Base-by-base conservation (phyloP, 2,113 vertebrate genomes). In the Dasyurus viverrinus region DNA sequence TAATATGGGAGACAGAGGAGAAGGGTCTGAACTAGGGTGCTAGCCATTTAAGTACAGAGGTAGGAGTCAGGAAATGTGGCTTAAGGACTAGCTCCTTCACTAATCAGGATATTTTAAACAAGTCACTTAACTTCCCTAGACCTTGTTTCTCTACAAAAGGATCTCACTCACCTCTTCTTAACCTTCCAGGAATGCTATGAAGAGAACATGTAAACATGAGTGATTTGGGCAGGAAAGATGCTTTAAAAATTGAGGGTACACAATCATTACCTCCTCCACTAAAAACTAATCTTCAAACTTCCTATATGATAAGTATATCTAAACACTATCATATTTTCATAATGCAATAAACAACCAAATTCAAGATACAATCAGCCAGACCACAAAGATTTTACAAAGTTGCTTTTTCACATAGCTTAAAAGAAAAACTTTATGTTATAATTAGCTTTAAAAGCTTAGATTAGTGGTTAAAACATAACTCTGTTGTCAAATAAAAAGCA, bases 151-250 rank as follows among this genome's bases (percentile, higher is more conserved):
- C 50, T 93, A 93, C n/a, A 25, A 84, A 89, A 93, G 24, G 26
- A 52, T 22, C 52, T 57, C 42, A 55, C 54, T 22, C 54, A 48
- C 10, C 91, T 54, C 57, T 92, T 60, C 52, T 60, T 93, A 53
- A n/a, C 52, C 84, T 93, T 25, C 92, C 68, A 93, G 53, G 50
- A 91, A 54, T 52, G 47, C 27, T 95, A 84, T 84, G 68, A 92
- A 93, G 52, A 53, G 60, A 92, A 53, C 5, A 42, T 2, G 68
- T 36, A 84, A 76, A 25, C 48, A 52, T 93, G 25, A 95, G 27
- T 89, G 47, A 52, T 95, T 90, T 95, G 10, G 55, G 12, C 42
- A 95, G 26, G 55, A 95, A 94, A 93, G 95, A 92, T 8, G 52
- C 47, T 26, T 5, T 48, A 52, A 27, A 92, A 95, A 89, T 30